A percentile compares a stretch with the other conserved stretches of the same genome.
phyloP scores from a whole-genome alignment of 2,888 invertebrate genomes.

The Rhamphomyia laevipes region DNA sequence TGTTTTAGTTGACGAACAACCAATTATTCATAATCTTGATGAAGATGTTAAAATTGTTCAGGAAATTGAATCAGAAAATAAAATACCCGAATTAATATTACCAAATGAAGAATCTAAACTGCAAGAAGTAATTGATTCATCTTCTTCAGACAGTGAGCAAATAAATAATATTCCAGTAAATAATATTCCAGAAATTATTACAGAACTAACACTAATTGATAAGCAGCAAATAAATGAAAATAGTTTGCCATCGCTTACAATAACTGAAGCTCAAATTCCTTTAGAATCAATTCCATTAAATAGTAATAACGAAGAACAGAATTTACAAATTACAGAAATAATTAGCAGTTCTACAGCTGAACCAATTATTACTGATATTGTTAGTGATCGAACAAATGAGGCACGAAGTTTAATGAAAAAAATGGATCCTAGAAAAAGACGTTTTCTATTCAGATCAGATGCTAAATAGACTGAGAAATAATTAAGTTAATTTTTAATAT shows the following conservation, averaged over 20 bases:
- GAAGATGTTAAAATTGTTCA: background rate
- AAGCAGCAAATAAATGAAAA: too few relatives aligned
- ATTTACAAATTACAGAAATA: background rate
- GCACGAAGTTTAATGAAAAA: conserved; percentile 36
- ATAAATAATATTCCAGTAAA: too few relatives aligned
- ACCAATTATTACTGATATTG: conserved; percentile 36
- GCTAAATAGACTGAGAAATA: conserved; percentile 23
- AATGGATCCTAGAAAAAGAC: conserved; percentile 39
- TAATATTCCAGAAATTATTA: too few relatives aligned
- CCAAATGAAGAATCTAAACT: background rate
- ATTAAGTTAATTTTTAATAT: too few relatives aligned
- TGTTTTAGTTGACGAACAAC: conserved; percentile 39
- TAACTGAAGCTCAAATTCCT: too few relatives aligned
- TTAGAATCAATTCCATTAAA: conserved; percentile 2
- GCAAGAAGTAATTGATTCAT: background rate
- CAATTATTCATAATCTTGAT: conserved; percentile 35
- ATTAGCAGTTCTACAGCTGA: conserved; percentile 27
- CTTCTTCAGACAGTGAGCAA: background rate
- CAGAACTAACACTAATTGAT: too few relatives aligned
- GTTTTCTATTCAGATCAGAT: conserved; percentile 36
- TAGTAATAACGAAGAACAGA: background rate
- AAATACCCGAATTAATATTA: conserved; percentile 5
- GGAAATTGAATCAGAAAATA: background rate
- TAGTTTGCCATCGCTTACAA: too few relatives aligned
- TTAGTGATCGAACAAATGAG: conserved; percentile 29